These are phyloP conservation scores for Seriola rivoliana DNA, from an alignment of 2,113 vertebrate species.

Conservation along the genomic window DNA sequence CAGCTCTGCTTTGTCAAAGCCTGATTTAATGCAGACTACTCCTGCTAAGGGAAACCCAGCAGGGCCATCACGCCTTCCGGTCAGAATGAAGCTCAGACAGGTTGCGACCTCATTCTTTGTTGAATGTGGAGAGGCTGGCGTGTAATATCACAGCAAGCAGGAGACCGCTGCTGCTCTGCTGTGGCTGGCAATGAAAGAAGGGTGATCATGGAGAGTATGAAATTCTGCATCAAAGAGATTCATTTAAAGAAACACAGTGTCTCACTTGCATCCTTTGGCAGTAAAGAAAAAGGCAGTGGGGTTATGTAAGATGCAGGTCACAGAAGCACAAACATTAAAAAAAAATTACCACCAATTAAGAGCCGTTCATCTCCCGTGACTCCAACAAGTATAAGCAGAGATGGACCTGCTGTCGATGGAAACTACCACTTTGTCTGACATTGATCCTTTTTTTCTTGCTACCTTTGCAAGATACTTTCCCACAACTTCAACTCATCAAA, in stretches of 20 bases:
- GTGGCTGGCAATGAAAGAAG: slow-evolving; percentile 9
- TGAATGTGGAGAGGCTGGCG: slow-evolving; percentile 40
- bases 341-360: slow-evolving; percentile 19
- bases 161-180: neutral
- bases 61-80: slow-evolving; percentile 49
- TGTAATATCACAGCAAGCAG: slow-evolving; percentile 44
- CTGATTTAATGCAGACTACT: slow-evolving; percentile 48
- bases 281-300: neutral
- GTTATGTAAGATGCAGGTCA: slow-evolving; percentile 35
- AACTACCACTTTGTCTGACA: neutral
- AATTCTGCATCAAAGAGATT: slow-evolving; percentile 23
- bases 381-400: slow-evolving; percentile 13
- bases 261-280: slow-evolving; percentile 9
- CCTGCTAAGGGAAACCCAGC: slow-evolving; percentile 51
- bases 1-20: slow-evolving; percentile 37
- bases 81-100: slow-evolving; percentile 60
- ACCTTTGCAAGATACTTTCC: neutral
- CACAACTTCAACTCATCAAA: neutral
- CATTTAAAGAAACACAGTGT: slow-evolving; percentile 19
- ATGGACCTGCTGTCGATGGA: slow-evolving; percentile 5
- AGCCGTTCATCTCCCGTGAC: neutral
- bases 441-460: neutral
- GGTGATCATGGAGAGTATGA: slow-evolving; percentile 23
- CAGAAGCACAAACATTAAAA: slow-evolving; percentile 36
- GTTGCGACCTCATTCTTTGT: slow-evolving; percentile 70